Evolutionary conservation across 2,113 vertebrate species (phyloP).

Genomic region (Sander lucioperca): DNA sequence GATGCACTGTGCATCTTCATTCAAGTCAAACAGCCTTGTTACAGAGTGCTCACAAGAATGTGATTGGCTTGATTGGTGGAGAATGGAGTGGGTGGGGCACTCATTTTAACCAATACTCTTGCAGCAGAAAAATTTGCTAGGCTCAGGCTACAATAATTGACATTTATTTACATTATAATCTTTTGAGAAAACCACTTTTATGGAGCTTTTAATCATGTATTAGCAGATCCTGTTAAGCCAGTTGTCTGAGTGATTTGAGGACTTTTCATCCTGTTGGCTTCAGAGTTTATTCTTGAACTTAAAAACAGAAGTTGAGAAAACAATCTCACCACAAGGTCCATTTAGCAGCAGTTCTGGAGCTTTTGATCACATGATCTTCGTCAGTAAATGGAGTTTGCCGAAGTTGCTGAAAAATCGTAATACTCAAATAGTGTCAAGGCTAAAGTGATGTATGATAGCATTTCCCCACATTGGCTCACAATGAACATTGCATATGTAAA

Average conservation of each 20-base stretch:
- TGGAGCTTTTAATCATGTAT: not conserved
- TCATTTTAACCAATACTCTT: not conserved
- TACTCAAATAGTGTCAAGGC: not conserved
- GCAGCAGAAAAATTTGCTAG: not conserved
- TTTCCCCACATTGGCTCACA: not conserved
- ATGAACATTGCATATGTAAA: not conserved
- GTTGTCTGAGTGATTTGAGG: not conserved
- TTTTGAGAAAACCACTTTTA: not conserved
- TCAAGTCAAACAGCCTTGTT: not conserved
- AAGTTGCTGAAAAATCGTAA: not conserved
- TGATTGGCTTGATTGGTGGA: not conserved
- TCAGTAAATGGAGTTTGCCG: not conserved
- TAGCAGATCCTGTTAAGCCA: not conserved
- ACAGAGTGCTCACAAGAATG: not conserved
- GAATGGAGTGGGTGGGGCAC: not conserved
- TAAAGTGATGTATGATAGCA: not conserved
- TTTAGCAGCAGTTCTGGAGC: not conserved
- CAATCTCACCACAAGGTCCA: not conserved
- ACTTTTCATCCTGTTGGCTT: not conserved
- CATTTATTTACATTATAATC: not conserved
- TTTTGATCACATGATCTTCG: not conserved
- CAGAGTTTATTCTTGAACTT: not conserved
- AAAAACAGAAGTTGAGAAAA: not conserved
- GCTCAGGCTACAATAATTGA: not conserved
- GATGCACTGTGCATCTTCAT: constrained; percentile 8